Conservation (phyloP, 1,140 invertebrate genomes). For the Atta texana region DNA sequence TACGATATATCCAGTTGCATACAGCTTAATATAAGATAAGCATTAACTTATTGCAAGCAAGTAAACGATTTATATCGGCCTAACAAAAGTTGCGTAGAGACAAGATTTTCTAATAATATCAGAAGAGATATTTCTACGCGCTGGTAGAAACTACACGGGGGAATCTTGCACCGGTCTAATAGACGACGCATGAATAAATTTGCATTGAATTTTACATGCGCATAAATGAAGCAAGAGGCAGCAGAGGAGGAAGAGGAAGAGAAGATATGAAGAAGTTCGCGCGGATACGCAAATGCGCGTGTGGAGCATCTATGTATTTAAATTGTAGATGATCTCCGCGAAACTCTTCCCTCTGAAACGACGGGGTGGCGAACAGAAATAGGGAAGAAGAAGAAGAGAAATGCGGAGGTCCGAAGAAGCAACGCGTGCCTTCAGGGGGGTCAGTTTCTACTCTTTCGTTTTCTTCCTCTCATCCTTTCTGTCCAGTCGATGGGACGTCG, state of each 20-base stretch:
- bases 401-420: conserved; percentile 44
- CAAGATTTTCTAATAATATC: conserved; percentile 27
- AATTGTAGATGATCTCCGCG: conserved; percentile 68
- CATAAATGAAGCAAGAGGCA: conserved; percentile 20
- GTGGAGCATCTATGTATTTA: conserved; percentile 61
- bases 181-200: conserved; percentile 65
- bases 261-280: conserved; percentile 41
- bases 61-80: neutral
- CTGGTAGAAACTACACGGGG: conserved; percentile 28
- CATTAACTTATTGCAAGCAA: neutral
- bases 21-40: neutral
- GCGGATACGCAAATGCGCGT: neutral
- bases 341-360: conserved; percentile 48
- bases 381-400: conserved; percentile 43
- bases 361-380: conserved; percentile 48
- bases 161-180: conserved; percentile 43
- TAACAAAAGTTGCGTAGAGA: neutral
- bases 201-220: conserved; percentile 31
- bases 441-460: conserved; percentile 16
- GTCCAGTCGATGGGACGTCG: conserved; percentile 26
- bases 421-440: conserved; percentile 22
- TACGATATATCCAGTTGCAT: neutral
- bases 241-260: conserved; percentile 33
- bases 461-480: conserved; percentile 29
- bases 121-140: conserved; percentile 9